Conservation (phyloP, 2,888 invertebrate species). For the Calliphora vomitoria region DNA sequence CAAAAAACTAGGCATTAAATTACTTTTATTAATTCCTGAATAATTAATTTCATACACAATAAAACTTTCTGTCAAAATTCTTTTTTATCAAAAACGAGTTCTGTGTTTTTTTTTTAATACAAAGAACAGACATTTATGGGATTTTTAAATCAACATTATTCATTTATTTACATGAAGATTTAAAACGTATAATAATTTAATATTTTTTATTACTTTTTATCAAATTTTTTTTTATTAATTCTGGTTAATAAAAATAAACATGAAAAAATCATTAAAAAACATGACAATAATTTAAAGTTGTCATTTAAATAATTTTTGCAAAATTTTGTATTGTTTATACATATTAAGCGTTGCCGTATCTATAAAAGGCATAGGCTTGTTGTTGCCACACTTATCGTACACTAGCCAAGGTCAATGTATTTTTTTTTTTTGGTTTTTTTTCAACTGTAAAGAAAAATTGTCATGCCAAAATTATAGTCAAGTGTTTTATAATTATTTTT, state of each 20-base stretch:
- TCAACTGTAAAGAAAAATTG: background rate
- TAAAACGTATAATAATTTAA: conserved; percentile 5
- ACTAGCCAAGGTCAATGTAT: background rate
- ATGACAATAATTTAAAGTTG: background rate
- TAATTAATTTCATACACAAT: background rate
- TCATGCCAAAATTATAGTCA: background rate
- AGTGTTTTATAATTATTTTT: conserved; percentile 1
- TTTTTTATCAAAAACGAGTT: background rate
- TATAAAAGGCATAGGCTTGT: background rate
- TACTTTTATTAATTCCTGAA: background rate
- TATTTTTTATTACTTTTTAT: conserved; percentile 20
- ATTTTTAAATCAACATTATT: background rate
- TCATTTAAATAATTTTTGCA: background rate
- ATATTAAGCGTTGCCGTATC: background rate
- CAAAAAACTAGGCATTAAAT: no score
- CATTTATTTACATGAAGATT: conserved; percentile 7
- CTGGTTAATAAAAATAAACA: conserved; percentile 16
- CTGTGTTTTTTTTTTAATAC: background rate
- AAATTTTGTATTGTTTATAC: background rate
- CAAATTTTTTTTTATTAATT: background rate
- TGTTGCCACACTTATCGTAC: background rate
- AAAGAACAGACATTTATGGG: background rate
- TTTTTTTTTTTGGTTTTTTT: background rate
- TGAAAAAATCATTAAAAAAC: conserved; percentile 11
- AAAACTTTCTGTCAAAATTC: background rate